Conservation (phyloP, 1,140 invertebrate species). For the Diorhabda carinulata region DNA sequence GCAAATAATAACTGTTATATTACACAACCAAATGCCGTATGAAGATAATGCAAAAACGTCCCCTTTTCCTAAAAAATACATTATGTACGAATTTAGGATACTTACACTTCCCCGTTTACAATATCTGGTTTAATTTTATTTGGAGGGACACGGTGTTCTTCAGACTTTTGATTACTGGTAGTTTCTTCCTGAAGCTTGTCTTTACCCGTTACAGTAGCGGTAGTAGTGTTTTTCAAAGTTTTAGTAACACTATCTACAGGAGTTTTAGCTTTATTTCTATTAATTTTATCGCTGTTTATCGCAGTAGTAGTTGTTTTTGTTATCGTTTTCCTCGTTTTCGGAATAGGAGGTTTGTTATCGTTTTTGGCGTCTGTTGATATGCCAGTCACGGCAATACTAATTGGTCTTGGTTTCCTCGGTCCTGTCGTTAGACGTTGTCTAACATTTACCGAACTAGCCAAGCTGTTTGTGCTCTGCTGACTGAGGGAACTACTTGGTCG, state of each 20-base stretch:
- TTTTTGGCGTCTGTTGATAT: constrained; percentile 52
- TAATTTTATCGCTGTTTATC: constrained; percentile 30
- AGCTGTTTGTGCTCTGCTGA: constrained; percentile 60
- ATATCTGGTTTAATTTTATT: not conserved
- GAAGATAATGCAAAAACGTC: too few relatives aligned
- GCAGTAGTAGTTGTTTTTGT: constrained; percentile 40
- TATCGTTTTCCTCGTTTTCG: constrained; percentile 41
- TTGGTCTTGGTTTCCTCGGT: constrained; percentile 68
- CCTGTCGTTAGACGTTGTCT: constrained; percentile 57
- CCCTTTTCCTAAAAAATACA: not conserved
- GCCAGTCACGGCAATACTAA: constrained; percentile 77
- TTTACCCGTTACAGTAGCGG: constrained; percentile 3
- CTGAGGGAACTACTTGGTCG: constrained; percentile 78
- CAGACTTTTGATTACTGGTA: constrained; percentile 6
- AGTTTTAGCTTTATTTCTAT: constrained; percentile 35
- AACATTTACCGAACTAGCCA: constrained; percentile 50
- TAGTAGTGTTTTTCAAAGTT: not conserved
- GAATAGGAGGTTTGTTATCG: constrained; percentile 43
- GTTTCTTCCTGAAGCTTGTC: not conserved
- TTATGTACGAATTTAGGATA: not conserved
- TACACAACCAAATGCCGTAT: too few relatives aligned
- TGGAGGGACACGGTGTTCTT: not conserved
- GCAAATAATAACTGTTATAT: too few relatives aligned
- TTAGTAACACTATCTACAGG: constrained; percentile 21
- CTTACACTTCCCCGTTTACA: not conserved